Percentiles rank a stretch among this genome's conserved stretches.
Evolutionary conservation across 2,888 invertebrate species (phyloP).

Genomic region (Acanthococcus lagerstroemiae): DNA sequence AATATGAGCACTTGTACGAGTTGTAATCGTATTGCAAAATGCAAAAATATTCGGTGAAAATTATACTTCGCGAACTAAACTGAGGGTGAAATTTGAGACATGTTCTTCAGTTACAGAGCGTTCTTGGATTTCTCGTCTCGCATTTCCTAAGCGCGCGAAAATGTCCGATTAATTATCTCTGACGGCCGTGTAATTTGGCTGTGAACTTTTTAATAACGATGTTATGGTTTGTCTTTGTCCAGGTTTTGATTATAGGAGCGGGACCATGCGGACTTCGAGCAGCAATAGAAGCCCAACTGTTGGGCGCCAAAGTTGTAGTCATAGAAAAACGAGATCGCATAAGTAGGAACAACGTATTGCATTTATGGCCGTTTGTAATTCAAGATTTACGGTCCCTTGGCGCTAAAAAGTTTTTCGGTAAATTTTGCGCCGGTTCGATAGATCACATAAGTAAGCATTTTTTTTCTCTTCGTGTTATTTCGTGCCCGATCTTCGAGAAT

Average conservation of each 20-base stretch:
- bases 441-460: conserved; percentile 81
- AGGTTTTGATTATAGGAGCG: conserved; percentile 82
- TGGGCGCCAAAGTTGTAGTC: conserved; percentile 91
- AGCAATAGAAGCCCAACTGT: conserved; percentile 90
- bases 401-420: conserved; percentile 96
- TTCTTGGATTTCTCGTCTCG: no score
- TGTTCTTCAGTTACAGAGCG: no score
- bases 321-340: conserved; percentile 91
- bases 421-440: conserved; percentile 96
- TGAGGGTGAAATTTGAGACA: no score
- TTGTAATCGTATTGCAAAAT: no score
- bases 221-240: conserved; percentile 28
- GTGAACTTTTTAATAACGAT: not conserved
- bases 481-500: no score
- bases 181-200: no score
- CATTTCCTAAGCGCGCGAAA: no score
- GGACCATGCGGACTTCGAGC: conserved; percentile 91
- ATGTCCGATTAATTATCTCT: no score
- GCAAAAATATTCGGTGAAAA: no score
- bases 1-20: no score
- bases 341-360: conserved; percentile 92
- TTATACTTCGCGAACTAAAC: no score
- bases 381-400: conserved; percentile 86
- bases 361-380: conserved; percentile 97
- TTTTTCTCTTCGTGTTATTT: not conserved